Evolutionary conservation across 2,113 vertebrate genomes (phyloP).

Genomic region (Opisthocomus hoazin): DNA sequence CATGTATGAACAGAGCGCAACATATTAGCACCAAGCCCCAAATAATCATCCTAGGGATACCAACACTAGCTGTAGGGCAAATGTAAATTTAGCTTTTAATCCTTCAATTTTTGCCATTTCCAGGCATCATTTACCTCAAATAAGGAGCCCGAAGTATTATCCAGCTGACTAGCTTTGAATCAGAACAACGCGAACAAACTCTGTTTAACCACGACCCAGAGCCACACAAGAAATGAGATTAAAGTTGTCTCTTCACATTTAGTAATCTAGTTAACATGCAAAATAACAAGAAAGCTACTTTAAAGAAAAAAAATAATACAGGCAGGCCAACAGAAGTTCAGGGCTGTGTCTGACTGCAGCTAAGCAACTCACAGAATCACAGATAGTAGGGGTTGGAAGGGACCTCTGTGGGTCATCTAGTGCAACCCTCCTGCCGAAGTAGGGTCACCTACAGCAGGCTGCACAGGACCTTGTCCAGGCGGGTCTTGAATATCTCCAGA

Average conservation of each 20-base stretch:
- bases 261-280: constrained; percentile 5
- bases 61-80: neutral
- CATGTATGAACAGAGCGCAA: neutral
- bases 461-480: too few relatives aligned
- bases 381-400: too few relatives aligned
- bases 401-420: too few relatives aligned
- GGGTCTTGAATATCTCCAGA: too few relatives aligned
- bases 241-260: constrained; percentile 35
- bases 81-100: constrained; percentile 32
- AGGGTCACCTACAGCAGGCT: too few relatives aligned
- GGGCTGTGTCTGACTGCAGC: neutral
- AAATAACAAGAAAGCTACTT: neutral
- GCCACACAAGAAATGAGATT: neutral
- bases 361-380: too few relatives aligned
- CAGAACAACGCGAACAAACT: neutral
- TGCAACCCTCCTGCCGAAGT: too few relatives aligned
- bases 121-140: neutral
- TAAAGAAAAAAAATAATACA: neutral
- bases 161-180: constrained; percentile 14
- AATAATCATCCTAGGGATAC: neutral
- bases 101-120: constrained; percentile 13
- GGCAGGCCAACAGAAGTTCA: neutral
- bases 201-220: constrained; percentile 7
- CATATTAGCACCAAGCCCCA: neutral
- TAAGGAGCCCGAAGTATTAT: constrained; percentile 17